Percentiles rank a stretch among this genome's conserved stretches.
Evolutionary conservation across 2,888 invertebrate genomes (phyloP).

Genomic region (Pterobdella sp.): DNA sequence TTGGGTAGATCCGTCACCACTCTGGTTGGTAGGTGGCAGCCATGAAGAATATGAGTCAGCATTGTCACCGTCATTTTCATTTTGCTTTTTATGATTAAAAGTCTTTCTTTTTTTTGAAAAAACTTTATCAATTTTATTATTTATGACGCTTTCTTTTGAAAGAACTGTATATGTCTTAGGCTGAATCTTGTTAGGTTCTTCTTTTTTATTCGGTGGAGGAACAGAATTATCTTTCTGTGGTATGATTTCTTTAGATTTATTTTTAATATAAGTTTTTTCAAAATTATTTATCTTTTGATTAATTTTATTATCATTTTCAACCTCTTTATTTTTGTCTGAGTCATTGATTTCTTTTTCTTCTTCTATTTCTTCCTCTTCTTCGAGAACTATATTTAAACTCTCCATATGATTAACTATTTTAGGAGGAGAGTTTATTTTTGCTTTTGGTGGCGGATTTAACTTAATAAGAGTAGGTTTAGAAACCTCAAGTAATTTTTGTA

Average conservation of each 20-base stretch:
- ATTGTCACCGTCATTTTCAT: conserved; percentile 29
- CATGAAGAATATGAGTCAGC: conserved; percentile 65
- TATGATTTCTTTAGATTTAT: neutral
- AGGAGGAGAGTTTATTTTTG: no score
- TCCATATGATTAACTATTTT: neutral
- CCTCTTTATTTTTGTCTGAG: neutral
- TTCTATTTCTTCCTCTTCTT: no score
- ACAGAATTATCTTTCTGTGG: neutral
- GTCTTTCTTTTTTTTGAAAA: neutral
- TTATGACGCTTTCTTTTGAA: no score
- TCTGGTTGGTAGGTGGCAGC: conserved; percentile 68
- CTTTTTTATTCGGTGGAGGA: no score
- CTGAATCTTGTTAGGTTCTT: no score
- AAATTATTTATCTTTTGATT: neutral
- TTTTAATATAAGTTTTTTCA: neutral
- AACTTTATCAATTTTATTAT: no score
- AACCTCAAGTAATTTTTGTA: conserved; percentile 67
- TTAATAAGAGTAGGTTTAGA: conserved; percentile 47
- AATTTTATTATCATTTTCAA: neutral
- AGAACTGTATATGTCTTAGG: no score
- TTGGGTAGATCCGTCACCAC: conserved; percentile 68
- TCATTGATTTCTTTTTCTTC: neutral
- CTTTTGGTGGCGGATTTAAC: conserved; percentile 42
- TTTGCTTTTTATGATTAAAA: neutral
- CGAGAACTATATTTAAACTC: no score